Base-by-base conservation (phyloP, 2,888 invertebrate genomes). In the Drosophila atripex region DNA sequence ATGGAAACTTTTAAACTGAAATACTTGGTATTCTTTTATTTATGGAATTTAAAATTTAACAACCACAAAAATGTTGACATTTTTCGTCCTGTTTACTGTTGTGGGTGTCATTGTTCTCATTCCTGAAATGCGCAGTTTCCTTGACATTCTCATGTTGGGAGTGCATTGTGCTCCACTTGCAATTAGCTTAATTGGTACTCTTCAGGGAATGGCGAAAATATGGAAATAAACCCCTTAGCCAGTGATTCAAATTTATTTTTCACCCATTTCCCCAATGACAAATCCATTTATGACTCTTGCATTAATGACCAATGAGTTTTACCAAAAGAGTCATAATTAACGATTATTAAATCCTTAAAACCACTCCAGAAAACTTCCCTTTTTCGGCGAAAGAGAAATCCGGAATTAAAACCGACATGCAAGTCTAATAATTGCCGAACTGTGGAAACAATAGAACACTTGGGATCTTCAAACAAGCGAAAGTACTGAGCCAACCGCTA, bases 381-480 rank as follows among this genome's bases (percentile, higher is more conserved):
- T 14, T 23, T 2, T 2, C 23, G 3, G 25, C 28, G 9, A 63
- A 61, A 43, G 9, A 8, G 5, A 51, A 51, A 14, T 8, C 5
- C n/a, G 23, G 65, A 64, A 51, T 51, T 9, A n/a, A 2, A 23
- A 30, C 21, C 12, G 21, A 16, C 2, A 45, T 30, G 51, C 11
- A 14, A 52, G 45, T 30, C n/a, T 18, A 52, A 30, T 46, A 52
- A 65, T 64, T 64, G 41, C 51, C 32, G 23, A 39, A 66, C 65
- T 65, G 52, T 47, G 18, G n/a, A 32, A 38, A 71, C 51, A 61
- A 61, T 45, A 16, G 30, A 79, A 86, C 80, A 80, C 72, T 59
- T 80, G 80, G 57, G 23, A 11, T 54, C 18, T 32, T 16, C 51
- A 39, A 43, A 50, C 32, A 38, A 39, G 12, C 43, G 51, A 53